phyloP scores from a whole-genome alignment of 2,888 invertebrate genomes.

The Dryobota labecula region DNA sequence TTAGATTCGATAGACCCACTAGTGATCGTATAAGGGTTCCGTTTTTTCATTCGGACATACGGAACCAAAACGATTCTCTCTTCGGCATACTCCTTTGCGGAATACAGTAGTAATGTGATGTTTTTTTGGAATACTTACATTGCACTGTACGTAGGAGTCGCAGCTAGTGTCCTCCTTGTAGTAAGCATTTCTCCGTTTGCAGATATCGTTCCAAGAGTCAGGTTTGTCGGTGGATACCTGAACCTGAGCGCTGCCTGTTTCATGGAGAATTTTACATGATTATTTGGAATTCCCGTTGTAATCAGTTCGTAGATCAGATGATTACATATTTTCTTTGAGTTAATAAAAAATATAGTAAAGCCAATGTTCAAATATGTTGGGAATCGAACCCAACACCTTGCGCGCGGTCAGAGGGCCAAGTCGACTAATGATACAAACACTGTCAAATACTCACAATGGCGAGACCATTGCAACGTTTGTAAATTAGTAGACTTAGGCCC shows the following conservation, averaged over 20 bases:
- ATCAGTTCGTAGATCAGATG: background rate
- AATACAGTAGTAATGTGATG: constrained; percentile 62
- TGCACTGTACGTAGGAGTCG: constrained; percentile 93
- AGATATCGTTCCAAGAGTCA: constrained; percentile 69
- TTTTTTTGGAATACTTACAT: constrained; percentile 86
- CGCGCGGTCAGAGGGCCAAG: no score
- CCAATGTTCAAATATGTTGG: background rate
- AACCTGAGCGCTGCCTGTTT: constrained; percentile 36
- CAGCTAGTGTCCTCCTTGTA: constrained; percentile 92
- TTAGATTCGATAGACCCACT: no score
- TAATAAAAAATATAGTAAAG: background rate
- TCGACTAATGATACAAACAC: no score
- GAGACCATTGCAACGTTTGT: no score
- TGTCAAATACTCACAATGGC: no score
- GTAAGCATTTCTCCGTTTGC: constrained; percentile 89
- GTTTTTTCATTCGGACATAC: no score
- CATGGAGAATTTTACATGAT: background rate
- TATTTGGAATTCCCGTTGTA: background rate
- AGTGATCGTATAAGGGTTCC: no score
- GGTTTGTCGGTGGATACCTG: background rate
- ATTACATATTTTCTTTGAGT: background rate
- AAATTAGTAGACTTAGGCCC: no score
- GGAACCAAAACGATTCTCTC: background rate
- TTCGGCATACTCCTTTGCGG: background rate
- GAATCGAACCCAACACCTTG: no score